Base-by-base conservation (phyloP, 2,888 invertebrate genomes). In the Perdita meconis region DNA sequence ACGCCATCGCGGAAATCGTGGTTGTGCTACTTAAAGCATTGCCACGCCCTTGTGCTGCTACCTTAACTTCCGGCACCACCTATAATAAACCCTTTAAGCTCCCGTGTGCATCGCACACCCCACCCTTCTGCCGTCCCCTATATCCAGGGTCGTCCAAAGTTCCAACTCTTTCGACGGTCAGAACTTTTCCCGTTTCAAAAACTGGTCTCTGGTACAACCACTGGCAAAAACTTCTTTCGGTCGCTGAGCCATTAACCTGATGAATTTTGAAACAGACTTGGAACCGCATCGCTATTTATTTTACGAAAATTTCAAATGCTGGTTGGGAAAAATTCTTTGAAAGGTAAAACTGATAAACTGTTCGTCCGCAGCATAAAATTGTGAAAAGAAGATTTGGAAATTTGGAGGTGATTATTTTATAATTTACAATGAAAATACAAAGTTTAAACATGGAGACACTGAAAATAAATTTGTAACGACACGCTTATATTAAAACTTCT, bases 1-100 rank as follows among this genome's bases (percentile, higher is more conserved):
- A 65, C 64, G 77, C 76, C 80, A 87, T 83, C 77, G 69, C 80
- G 66, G 50, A 80, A 77, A 72, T 77, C 55, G 51, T 77, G 69
- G 67, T 38, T 30, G 69, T 70, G 38, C 70, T 84, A 85, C 84
- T 79, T 87, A 88, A 88, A 87, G 86, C 60, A 81, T 80, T 80
- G 88, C 90, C 90, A 90, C 90, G 89, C 90, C 90, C 89, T 82
- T 82, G 59, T 78, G 70, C 83, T 81, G 80, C 82, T 64, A 81
- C 84, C 85, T 86, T 86, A 86, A 88, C 88, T 85, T 87, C 81
- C 84, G 83, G 85, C 83, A 86, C 85, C 87, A 87, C 87, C 89
- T 89, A 87, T 86, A 81, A 82, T 75, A 78, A 82, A 82, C 82
- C 75, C 78, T 81, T 72, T 81, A 82, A 81, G 81, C 79, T 84